Evolutionary conservation across 2,888 invertebrate genomes (phyloP).

Genomic region (Stenodema calcarata): DNA sequence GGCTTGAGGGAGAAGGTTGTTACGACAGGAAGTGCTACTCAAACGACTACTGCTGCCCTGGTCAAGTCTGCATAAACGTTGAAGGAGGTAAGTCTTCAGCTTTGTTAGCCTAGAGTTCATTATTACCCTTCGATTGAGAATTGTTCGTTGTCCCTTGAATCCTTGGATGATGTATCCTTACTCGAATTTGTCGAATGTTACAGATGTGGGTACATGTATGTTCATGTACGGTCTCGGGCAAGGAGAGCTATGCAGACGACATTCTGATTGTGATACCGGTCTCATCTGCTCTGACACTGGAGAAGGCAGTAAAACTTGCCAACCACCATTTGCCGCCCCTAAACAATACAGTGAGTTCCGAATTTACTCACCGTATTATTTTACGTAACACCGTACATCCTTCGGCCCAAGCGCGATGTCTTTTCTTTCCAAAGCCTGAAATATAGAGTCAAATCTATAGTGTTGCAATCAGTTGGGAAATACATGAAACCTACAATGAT

Average conservation of each 20-base stretch:
- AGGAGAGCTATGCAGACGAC: constrained; percentile 81
- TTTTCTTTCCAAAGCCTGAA: too few species aligned
- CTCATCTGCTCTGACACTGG: constrained; percentile 72
- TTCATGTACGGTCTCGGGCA: constrained; percentile 77
- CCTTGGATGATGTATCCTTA: too few species aligned
- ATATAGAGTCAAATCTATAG: too few species aligned
- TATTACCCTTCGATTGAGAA: too few species aligned
- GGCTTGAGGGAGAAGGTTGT: constrained; percentile 72
- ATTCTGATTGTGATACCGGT: constrained; percentile 85
- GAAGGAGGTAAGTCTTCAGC: constrained; percentile 66
- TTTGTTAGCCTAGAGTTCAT: too few species aligned
- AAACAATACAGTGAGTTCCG: constrained; percentile 74
- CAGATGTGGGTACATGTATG: constrained; percentile 70
- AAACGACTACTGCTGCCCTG: constrained; percentile 85
- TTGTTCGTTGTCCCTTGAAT: too few species aligned
- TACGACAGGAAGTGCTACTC: constrained; percentile 76
- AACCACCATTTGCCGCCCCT: constrained; percentile 76
- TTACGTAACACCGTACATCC: too few species aligned
- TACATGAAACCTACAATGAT: too few species aligned
- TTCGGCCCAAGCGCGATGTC: too few species aligned
- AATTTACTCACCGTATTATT: background rate
- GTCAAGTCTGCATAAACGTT: constrained; percentile 75
- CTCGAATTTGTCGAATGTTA: background rate
- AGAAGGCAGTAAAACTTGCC: constrained; percentile 74
- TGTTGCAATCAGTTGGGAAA: too few species aligned